Evolutionary conservation across 2,888 invertebrate genomes (phyloP).

Genomic region (Vesta saturnalis): DNA sequence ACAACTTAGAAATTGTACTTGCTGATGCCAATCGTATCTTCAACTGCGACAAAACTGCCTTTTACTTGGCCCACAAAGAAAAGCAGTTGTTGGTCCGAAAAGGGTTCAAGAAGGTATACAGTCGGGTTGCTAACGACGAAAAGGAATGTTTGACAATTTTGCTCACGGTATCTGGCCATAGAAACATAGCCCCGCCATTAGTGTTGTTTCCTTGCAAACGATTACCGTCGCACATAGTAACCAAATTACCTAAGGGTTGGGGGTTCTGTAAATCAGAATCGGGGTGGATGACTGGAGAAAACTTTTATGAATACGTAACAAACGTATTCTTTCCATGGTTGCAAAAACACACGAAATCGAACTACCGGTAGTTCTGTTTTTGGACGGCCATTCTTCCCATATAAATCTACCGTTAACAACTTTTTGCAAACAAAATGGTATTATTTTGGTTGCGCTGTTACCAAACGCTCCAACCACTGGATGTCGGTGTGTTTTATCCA

Average conservation of each 20-base stretch:
- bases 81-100: neutral
- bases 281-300: neutral
- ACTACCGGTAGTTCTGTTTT: conserved; percentile 56
- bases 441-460: neutral
- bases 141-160: too few species aligned
- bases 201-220: neutral
- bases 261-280: neutral
- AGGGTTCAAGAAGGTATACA: too few species aligned
- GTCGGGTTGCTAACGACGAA: too few species aligned
- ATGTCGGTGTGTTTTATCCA: neutral
- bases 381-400: conserved; percentile 59
- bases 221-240: neutral
- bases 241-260: neutral
- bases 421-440: neutral
- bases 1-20: neutral
- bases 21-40: neutral
- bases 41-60: neutral
- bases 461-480: neutral
- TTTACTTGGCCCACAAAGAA: neutral
- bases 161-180: neutral
- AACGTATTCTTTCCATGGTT: too few species aligned
- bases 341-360: too few species aligned
- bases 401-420: conserved; percentile 48
- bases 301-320: neutral
- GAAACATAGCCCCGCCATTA: neutral